These are phyloP conservation scores for Bombyx mori DNA, from an alignment of 1,140 invertebrate species.

Conservation along the genomic window DNA sequence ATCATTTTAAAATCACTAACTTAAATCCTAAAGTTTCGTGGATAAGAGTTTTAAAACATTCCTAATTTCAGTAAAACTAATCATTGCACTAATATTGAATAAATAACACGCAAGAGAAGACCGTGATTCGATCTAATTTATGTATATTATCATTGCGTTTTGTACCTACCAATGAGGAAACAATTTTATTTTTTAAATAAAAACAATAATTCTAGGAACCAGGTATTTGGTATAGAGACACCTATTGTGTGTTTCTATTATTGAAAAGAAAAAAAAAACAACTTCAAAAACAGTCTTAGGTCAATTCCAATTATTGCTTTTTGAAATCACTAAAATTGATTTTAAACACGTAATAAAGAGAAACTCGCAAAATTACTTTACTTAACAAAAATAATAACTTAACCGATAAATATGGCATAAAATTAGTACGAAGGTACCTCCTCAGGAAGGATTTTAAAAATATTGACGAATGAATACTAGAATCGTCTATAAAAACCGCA, in stretches of 20 bases:
- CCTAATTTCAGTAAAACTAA: constrained; percentile 61
- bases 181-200: constrained; percentile 16
- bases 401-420: constrained; percentile 68
- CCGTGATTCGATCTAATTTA: too few relatives aligned
- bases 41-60: constrained; percentile 38
- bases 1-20: constrained; percentile 43
- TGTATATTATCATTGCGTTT: constrained; percentile 12
- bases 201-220: constrained; percentile 25
- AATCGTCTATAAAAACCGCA: constrained; percentile 58
- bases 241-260: constrained; percentile 20
- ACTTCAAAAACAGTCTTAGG: constrained; percentile 59
- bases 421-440: constrained; percentile 63
- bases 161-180: constrained; percentile 27
- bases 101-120: constrained; percentile 10
- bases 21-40: constrained; percentile 50
- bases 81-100: constrained; percentile 35
- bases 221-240: too few relatives aligned
- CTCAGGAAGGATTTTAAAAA: constrained; percentile 58
- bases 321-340: constrained; percentile 29
- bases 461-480: constrained; percentile 61
- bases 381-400: constrained; percentile 44
- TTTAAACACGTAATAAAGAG: constrained; percentile 5
- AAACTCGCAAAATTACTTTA: constrained; percentile 17
- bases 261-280: constrained; percentile 23
- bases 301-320: constrained; percentile 60